These are phyloP conservation scores for Mylabris phalerata DNA, from an alignment of 1,140 invertebrate species.

Conservation along the genomic window DNA sequence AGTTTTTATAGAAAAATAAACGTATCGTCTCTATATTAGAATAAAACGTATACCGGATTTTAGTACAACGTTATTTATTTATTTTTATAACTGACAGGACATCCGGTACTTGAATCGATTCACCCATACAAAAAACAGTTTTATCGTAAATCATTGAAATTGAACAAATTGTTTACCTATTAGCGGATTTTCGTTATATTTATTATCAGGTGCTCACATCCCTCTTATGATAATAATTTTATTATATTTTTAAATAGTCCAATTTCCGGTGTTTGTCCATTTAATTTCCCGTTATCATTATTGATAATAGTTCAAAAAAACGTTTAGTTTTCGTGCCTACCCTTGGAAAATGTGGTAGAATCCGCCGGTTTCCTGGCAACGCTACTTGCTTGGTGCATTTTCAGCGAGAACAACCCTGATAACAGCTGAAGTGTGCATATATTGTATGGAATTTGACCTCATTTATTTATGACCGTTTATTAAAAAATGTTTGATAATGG, in stretches of 20 bases:
- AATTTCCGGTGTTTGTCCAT: too few relatives aligned
- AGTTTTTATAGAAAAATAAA: too few relatives aligned
- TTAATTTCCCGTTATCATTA: too few relatives aligned
- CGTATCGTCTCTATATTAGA: too few relatives aligned
- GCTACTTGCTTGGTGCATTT: constrained; percentile 1
- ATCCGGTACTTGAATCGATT: constrained; percentile 16
- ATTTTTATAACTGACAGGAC: constrained; percentile 10
- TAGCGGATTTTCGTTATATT: too few relatives aligned
- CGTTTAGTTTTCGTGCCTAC: too few relatives aligned
- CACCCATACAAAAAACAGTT: constrained; percentile 4
- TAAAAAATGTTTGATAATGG: background rate
- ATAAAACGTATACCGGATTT: background rate
- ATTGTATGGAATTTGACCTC: background rate
- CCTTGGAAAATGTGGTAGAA: too few relatives aligned
- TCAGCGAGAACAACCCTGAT: background rate
- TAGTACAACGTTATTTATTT: background rate
- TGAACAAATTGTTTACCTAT: constrained; percentile 12
- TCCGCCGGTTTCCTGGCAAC: too few relatives aligned
- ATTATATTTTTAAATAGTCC: too few relatives aligned
- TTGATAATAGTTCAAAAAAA: too few relatives aligned
- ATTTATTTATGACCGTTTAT: background rate
- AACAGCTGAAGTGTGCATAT: background rate
- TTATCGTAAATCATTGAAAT: constrained; percentile 11
- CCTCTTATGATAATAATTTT: too few relatives aligned
- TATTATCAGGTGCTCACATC: too few relatives aligned